These are phyloP conservation scores for Synergus japonicus DNA, from an alignment of 2,888 invertebrate genomes.

Conservation along the genomic window DNA sequence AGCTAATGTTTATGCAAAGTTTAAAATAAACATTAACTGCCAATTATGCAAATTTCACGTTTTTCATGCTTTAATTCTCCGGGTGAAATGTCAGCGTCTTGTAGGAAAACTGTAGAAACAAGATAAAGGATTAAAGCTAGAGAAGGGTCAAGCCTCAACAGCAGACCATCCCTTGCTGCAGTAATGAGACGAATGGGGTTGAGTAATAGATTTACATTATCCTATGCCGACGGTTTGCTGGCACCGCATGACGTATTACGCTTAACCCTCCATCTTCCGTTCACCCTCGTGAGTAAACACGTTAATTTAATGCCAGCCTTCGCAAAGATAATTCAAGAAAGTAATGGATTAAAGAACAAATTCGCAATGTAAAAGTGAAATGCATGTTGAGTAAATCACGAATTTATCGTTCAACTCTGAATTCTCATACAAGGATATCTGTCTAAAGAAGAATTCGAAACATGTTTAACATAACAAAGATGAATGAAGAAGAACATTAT, in stretches of 20 bases:
- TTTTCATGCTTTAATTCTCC: neutral
- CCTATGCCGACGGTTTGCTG: constrained; percentile 59
- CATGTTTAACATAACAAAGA: no score
- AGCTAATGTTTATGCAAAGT: neutral
- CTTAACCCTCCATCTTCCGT: constrained; percentile 51
- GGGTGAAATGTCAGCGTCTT: constrained; percentile 30
- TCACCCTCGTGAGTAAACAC: constrained; percentile 49
- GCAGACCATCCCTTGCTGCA: constrained; percentile 46
- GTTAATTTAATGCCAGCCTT: constrained; percentile 58
- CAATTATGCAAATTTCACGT: constrained; percentile 1
- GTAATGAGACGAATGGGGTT: constrained; percentile 66
- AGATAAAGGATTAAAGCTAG: constrained; percentile 27
- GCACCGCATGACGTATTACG: constrained; percentile 67
- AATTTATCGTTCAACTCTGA: neutral
- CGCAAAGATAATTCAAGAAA: constrained; percentile 23
- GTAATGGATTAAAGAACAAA: constrained; percentile 22
- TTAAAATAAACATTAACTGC: neutral
- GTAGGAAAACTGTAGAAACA: constrained; percentile 22
- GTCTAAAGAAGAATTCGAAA: neutral
- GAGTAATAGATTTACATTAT: constrained; percentile 73
- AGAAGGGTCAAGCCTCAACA: constrained; percentile 21
- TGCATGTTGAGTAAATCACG: neutral
- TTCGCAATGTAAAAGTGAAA: neutral
- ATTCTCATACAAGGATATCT: neutral
- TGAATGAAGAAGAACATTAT: neutral